Conservation (phyloP, 2,797 vertebrate species). For the Rhynchonycteris naso region DNA sequence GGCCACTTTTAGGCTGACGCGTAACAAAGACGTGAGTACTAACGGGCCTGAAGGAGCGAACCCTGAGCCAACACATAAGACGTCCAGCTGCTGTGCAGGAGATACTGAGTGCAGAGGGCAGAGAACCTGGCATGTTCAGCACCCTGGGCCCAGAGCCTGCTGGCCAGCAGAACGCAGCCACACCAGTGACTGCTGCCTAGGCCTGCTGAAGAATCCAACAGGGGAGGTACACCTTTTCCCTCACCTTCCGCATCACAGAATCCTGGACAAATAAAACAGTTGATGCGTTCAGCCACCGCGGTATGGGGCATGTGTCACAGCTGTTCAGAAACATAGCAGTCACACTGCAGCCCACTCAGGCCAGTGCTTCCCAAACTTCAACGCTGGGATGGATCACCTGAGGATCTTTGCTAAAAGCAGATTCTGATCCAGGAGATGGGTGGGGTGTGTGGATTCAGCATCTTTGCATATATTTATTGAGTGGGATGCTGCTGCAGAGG, state of each 20-base stretch:
- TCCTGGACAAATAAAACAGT: background rate
- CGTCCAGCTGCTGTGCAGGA: background rate
- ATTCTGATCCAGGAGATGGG: background rate
- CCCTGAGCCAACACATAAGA: background rate
- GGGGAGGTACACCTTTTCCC: too few species aligned
- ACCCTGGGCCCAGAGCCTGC: background rate
- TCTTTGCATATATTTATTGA: background rate
- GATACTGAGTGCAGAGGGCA: background rate
- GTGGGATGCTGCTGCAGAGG: background rate
- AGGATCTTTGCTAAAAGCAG: background rate
- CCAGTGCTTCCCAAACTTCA: background rate
- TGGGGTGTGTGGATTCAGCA: fast-evolving
- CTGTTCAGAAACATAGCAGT: fast-evolving
- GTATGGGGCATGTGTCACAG: too few species aligned
- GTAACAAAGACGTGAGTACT: background rate
- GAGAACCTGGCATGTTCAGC: background rate
- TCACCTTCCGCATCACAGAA: too few species aligned
- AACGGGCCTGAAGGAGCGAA: background rate
- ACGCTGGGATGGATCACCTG: fast-evolving
- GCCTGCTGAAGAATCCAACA: background rate
- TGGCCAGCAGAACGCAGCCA: background rate
- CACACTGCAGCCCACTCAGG: fast-evolving
- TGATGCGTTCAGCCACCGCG: background rate
- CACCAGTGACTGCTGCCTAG: fast-evolving
- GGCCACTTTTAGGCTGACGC: background rate